Percentiles rank a stretch among this genome's conserved stretches.
phyloP scores from a whole-genome alignment of 1,140 invertebrate species.

The Pseudomyrmex pallidus region DNA sequence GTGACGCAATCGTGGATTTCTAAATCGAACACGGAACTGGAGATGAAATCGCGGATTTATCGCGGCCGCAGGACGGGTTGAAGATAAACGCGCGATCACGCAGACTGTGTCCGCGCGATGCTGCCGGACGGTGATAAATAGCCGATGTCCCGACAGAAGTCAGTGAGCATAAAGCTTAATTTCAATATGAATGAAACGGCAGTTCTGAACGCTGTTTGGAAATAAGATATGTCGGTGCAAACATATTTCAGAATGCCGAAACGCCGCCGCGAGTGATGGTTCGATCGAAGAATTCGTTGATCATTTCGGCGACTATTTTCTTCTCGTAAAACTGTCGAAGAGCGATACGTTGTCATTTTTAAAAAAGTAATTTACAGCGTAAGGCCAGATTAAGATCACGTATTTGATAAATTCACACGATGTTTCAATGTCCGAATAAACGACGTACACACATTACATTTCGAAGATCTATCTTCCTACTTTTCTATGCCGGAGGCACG shows the following conservation, averaged over 20 bases:
- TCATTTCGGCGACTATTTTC: background rate
- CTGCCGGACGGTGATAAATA: conserved; percentile 58
- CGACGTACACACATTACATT: background rate
- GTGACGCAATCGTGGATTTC: conserved; percentile 52
- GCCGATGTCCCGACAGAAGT: conserved; percentile 27
- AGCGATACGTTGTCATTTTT: background rate
- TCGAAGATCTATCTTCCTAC: too few species aligned
- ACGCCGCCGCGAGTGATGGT: conserved; percentile 10
- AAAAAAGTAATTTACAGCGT: background rate
- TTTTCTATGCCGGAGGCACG: too few species aligned
- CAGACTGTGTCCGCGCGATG: conserved; percentile 38
- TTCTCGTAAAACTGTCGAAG: background rate
- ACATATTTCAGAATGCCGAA: conserved; percentile 22
- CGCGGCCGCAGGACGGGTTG: conserved; percentile 2
- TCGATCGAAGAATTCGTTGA: conserved; percentile 9
- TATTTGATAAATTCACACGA: background rate
- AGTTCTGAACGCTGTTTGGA: conserved; percentile 30
- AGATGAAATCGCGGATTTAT: conserved; percentile 47
- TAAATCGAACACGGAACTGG: conserved; percentile 60
- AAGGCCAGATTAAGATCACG: background rate
- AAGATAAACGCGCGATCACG: conserved; percentile 52
- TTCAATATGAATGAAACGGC: conserved; percentile 47
- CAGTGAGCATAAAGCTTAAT: conserved; percentile 44
- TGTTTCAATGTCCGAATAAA: background rate
- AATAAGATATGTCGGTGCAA: conserved; percentile 34